Evolutionary conservation across 2,113 vertebrate species (phyloP), one percentile per base, ranked within the genome.

Genomic region (Vulpes lagopus): DNA sequence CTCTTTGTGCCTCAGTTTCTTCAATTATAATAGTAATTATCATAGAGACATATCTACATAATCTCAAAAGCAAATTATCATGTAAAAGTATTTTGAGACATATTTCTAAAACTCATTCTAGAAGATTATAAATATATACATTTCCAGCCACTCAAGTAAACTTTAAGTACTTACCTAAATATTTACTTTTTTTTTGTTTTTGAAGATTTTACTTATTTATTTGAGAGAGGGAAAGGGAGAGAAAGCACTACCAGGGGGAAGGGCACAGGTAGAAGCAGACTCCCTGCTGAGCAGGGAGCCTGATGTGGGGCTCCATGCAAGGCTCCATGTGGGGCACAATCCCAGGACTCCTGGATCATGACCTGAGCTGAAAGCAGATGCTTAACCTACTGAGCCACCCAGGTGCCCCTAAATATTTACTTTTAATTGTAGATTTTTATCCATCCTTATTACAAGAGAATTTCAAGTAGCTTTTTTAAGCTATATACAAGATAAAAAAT

Each of bases 71-170:
- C 51, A 51, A 51, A 78, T 78, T 74, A 74, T 74, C 19, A 83
- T 73, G 60, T 95, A 25, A 73, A 95, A 91, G 60, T 64, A 89
- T 73, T 88, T 96, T 88, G 57, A 55, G 69, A 76, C 4, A 89
- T 73, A 85, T 15, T 85, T 96, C 22, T 10, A 69, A 96, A 97
- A 81, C 23, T 32, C 38, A 53, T 84, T 93, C 35, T 11, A 93
- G 25, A 91, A 76, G 4, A 14, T 38, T 76, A 74, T 71, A 82
- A 53, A 57, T 84, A 59, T 8, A 82, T 27, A 59, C 2, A 76
- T 69, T 83, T 67, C 8, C 67, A 91, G 27, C 2, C 8, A 16
- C 8, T 92, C 43, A 69, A 83, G 43, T 78, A 64, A 91, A 67
- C 0, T 60, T 25, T 49, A 81, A 64, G 14, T 22, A 91, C 81